A percentile compares a stretch with the other conserved stretches of the same genome.
These are phyloP conservation scores for Chloroclystis v-ata DNA, from an alignment of 2,888 invertebrate species.

Conservation along the genomic window DNA sequence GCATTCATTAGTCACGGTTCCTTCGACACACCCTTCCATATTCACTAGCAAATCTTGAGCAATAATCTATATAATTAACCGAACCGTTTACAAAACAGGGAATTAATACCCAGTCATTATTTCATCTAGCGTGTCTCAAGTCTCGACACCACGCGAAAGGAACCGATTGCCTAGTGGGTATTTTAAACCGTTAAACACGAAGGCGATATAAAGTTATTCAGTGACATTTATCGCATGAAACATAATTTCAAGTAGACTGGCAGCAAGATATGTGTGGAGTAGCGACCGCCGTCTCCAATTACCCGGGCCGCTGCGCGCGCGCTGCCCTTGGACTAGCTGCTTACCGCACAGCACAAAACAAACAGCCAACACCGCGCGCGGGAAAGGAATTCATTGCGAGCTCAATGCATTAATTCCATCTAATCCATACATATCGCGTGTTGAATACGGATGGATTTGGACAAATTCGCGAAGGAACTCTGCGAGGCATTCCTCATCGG, in stretches of 20 bases:
- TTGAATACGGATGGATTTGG: conserved; percentile 42
- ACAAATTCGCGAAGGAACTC: conserved; percentile 48
- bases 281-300: conserved; percentile 41
- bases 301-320: conserved; percentile 42
- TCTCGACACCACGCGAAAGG: not conserved
- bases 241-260: conserved; percentile 27
- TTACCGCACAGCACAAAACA: conserved; percentile 39
- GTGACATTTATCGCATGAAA: conserved; percentile 28
- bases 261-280: conserved; percentile 29
- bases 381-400: conserved; percentile 52
- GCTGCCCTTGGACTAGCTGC: conserved; percentile 50
- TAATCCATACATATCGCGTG: conserved; percentile 43
- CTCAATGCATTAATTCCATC: conserved; percentile 34
- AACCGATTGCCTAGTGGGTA: not conserved
- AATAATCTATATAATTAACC: not conserved
- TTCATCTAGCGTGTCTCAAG: not conserved
- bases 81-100: not conserved
- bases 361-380: conserved; percentile 25
- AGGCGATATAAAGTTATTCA: conserved; percentile 10
- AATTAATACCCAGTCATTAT: conserved; percentile 1
- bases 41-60: conserved; percentile 22
- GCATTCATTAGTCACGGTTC: conserved; percentile 40
- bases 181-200: conserved; percentile 9
- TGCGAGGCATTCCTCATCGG: conserved; percentile 55
- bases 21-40: conserved; percentile 31